Conservation (phyloP, 2,888 invertebrate species). For the Colostygia pectinataria region DNA sequence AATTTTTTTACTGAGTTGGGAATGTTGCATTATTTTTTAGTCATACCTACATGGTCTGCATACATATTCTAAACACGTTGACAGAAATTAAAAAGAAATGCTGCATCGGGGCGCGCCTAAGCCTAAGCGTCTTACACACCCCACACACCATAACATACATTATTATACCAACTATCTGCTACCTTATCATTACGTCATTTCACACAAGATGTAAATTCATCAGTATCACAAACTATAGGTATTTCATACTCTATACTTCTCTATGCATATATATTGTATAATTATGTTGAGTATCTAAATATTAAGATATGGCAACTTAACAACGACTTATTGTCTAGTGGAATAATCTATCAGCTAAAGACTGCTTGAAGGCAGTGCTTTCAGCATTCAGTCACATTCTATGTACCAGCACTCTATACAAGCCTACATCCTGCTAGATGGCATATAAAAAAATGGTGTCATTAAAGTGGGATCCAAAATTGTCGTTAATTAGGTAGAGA, state of each 20-base stretch:
- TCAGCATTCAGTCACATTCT: conserved; percentile 17
- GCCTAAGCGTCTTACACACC: background rate
- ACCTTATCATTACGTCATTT: conserved; percentile 27
- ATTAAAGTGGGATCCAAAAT: too few species aligned
- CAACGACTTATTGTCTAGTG: conserved; percentile 81
- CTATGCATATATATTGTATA: conserved; percentile 69
- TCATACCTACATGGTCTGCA: too few species aligned
- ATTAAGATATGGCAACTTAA: conserved; percentile 82
- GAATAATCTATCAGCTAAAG: conserved; percentile 61
- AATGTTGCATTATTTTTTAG: conserved; percentile 13
- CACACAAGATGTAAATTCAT: conserved; percentile 79
- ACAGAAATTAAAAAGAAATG: background rate
- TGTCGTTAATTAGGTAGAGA: too few species aligned
- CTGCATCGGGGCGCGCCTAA: too few species aligned
- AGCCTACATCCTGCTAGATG: background rate
- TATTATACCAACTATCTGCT: conserved; percentile 14
- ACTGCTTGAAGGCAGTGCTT: conserved; percentile 24
- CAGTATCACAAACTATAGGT: conserved; percentile 80
- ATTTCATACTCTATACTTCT: conserved; percentile 70
- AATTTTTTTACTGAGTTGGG: conserved; percentile 5
- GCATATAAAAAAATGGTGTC: too few species aligned
- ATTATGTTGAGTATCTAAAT: conserved; percentile 74
- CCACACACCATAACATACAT: background rate
- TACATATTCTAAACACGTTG: too few species aligned
- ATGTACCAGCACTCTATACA: conserved; percentile 16